Conservation (phyloP, 2,113 vertebrate species). For the Mungos mungo region DNA sequence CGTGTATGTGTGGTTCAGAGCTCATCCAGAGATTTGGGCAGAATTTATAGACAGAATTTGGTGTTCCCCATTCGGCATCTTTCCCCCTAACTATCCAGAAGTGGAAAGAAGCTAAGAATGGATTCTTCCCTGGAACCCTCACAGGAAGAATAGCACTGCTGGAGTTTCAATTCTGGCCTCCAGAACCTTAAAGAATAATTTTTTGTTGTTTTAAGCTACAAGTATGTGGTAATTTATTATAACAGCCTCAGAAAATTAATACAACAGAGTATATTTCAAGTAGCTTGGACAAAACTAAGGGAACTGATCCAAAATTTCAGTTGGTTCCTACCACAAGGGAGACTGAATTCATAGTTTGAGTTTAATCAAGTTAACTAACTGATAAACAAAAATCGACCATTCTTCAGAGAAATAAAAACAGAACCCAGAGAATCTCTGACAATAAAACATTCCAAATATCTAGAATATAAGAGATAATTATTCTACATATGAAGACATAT, state of each 20-base stretch:
- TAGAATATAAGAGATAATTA: neutral
- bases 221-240: neutral
- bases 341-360: neutral
- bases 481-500: neutral
- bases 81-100: neutral
- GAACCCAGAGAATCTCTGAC: neutral
- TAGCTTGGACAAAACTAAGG: neutral
- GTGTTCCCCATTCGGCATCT: neutral
- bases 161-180: neutral
- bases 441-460: neutral
- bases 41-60: neutral
- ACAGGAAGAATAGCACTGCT: neutral
- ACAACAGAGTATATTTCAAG: neutral
- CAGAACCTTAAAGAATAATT: neutral
- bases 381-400: neutral
- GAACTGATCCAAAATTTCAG: neutral
- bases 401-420: neutral
- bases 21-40: neutral
- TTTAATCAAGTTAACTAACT: neutral
- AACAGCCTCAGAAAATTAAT: neutral
- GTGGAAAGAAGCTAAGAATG: neutral
- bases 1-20: neutral
- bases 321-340: neutral
- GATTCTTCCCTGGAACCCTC: neutral
- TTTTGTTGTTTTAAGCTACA: neutral